Evolutionary conservation across 2,888 invertebrate species (phyloP).

Genomic region (Aphodius granarius): DNA sequence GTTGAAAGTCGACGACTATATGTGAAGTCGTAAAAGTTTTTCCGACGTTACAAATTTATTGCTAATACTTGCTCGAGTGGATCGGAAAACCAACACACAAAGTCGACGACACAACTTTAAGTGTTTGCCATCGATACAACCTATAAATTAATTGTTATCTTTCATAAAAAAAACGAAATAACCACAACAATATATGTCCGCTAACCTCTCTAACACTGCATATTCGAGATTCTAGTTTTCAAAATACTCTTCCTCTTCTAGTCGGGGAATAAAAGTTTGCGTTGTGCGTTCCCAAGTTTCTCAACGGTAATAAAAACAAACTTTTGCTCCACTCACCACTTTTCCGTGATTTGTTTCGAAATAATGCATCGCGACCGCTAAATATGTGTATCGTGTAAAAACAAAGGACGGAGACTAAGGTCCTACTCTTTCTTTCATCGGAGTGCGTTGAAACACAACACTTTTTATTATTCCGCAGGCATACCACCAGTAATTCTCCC

Average conservation of each 20-base stretch:
- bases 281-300: neutral
- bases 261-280: neutral
- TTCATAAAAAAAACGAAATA: no score
- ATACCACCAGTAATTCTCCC: neutral
- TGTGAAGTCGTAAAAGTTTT: neutral
- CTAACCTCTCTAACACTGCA: no score
- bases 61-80: neutral
- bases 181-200: no score
- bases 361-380: neutral
- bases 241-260: neutral
- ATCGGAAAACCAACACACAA: neutral
- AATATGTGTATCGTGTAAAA: neutral
- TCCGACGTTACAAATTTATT: neutral
- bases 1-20: neutral
- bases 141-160: no score
- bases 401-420: neutral
- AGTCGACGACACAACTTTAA: neutral
- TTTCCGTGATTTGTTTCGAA: neutral
- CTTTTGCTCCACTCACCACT: neutral
- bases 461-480: neutral
- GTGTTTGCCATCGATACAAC: no score
- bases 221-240: no score
- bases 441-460: neutral
- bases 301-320: neutral
- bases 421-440: neutral